These are phyloP conservation scores for Grus americana DNA, from an alignment of 2,113 vertebrate genomes.

Conservation along the genomic window DNA sequence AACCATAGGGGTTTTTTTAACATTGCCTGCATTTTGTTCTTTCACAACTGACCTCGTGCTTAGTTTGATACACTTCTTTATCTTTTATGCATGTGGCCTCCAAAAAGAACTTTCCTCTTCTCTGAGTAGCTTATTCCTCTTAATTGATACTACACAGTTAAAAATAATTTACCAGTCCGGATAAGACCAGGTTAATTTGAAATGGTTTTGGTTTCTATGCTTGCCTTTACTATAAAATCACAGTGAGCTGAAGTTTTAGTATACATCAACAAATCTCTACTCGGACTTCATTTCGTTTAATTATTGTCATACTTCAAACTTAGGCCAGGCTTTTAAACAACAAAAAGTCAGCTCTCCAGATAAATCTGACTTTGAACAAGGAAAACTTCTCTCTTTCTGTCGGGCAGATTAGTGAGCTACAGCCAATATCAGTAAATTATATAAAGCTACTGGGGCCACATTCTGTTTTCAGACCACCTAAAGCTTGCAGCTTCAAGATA, in stretches of 20 bases:
- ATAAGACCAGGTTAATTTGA: background rate
- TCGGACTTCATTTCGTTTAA: background rate
- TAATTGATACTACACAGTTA: background rate
- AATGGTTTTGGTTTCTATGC: background rate
- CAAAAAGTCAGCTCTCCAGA: background rate
- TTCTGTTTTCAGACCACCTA: background rate
- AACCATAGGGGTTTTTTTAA: background rate
- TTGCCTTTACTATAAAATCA: background rate
- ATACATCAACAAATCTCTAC: background rate
- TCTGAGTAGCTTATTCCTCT: background rate
- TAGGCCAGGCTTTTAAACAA: background rate
- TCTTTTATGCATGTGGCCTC: background rate
- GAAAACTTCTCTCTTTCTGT: background rate
- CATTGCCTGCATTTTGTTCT: background rate
- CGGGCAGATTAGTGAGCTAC: background rate
- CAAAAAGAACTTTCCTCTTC: background rate
- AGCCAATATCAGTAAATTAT: background rate
- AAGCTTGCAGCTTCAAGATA: background rate
- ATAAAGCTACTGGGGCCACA: background rate
- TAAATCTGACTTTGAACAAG: background rate
- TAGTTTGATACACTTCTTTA: background rate
- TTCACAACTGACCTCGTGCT: background rate
- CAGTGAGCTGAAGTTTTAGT: background rate
- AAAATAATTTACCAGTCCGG: background rate
- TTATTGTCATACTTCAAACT: background rate